Evolutionary conservation across 2,888 invertebrate species (phyloP).

Genomic region (Rhyacophila evoluta): DNA sequence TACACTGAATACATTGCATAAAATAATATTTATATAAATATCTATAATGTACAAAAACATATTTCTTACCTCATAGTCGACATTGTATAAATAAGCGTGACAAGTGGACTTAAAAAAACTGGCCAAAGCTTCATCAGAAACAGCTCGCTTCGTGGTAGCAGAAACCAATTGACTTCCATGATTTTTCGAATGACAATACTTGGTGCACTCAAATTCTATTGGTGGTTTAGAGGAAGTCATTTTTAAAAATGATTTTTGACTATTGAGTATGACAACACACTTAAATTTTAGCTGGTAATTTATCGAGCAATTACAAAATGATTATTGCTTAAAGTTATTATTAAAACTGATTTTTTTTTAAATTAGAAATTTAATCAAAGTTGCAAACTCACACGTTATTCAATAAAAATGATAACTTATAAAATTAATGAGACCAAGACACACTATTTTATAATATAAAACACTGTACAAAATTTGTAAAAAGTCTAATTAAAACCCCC

Average conservation of each 20-base stretch:
- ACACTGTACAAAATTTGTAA: not conserved
- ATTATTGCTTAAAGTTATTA: not conserved
- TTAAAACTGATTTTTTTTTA: too few relatives aligned
- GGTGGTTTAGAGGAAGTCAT: constrained; percentile 63
- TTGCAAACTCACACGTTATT: constrained; percentile 43
- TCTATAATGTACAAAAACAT: too few relatives aligned
- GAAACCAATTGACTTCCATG: constrained; percentile 74
- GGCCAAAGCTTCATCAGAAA: constrained; percentile 71
- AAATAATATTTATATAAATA: too few relatives aligned
- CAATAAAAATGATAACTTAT: not conserved
- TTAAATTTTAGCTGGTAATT: not conserved
- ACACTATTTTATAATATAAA: not conserved
- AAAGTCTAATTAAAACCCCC: constrained; percentile 55
- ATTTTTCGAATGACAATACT: constrained; percentile 69
- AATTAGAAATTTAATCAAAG: not conserved
- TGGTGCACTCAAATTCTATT: constrained; percentile 71
- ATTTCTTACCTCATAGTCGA: constrained; percentile 36
- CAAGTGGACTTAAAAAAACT: constrained; percentile 72
- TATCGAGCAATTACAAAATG: not conserved
- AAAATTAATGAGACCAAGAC: not conserved
- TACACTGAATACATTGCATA: too few relatives aligned
- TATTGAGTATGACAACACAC: not conserved
- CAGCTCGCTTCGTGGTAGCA: constrained; percentile 74
- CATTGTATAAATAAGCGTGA: constrained; percentile 26
- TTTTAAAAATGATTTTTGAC: constrained; percentile 50